Base-by-base conservation (phyloP, 2,797 vertebrate species). In the Pempheris klunzingeri region DNA sequence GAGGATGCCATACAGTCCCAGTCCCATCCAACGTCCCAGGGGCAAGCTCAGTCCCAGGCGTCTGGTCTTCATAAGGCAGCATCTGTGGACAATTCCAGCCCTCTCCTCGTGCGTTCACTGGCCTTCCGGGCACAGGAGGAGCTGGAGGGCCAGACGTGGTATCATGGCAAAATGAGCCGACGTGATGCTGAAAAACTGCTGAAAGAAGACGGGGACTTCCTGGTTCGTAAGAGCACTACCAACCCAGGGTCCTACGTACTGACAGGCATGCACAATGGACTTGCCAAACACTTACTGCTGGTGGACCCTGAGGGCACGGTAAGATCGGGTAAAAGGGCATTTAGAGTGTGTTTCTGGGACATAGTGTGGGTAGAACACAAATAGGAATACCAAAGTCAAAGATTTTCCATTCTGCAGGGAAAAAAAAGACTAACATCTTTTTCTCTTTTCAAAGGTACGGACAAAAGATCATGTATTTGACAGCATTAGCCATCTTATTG, bases 301-400 rank as follows among this genome's bases (percentile, higher is more conserved):
- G 97, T 99, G 91, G 98, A 99, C 80, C 97, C 98, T 0, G 97
- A 98, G 91, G 98, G 97, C 93, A 98, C 96, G 92, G 98, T 99
- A 95, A 98, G 98, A 72, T 1, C 3, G 20, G 4, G 14, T 30
- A 24, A 1, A 59, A 64, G 32, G 34, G 32, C 10, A 43, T 32
- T 11, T 18, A 28, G 28, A 44, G 32, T 10, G 36, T 26, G 38
- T 61, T 53, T 41, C 3, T 20, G 22, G 24, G 13, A 62, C 15
- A 13, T 36, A n/a, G 9, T 58, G 14, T n/a, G 43, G n/a, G 62
- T 13, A 30, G 17, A 54, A 28, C 39, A 26, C 71, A 46, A 30
- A 10, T 18, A n/a, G 5, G 2, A 28, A 75, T 44, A 18, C 4
- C n/a, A 4, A 38, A 61, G 6, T 53, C 5, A 52, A 39, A 30